phyloP scores from a whole-genome alignment of 1,140 invertebrate genomes.

The Camponotus vicinus region DNA sequence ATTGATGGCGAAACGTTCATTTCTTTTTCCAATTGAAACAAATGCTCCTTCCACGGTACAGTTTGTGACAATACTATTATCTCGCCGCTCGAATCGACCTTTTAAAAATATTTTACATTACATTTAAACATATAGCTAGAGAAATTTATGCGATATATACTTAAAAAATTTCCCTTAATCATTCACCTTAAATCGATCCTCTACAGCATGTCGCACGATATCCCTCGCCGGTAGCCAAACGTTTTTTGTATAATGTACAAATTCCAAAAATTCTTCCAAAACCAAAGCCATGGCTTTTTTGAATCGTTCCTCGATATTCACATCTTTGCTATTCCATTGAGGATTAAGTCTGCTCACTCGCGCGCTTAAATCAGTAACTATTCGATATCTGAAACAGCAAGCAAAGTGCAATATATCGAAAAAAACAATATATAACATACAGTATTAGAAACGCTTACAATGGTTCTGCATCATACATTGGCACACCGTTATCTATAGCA shows the following conservation, averaged over 20 bases:
- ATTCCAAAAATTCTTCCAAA: constrained; percentile 93
- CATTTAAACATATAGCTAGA: background rate
- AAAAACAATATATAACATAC: background rate
- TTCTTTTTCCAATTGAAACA: constrained; percentile 93
- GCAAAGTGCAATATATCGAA: background rate
- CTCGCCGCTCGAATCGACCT: constrained; percentile 91
- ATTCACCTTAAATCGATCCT: constrained; percentile 88
- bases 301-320: constrained; percentile 88
- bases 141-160: background rate
- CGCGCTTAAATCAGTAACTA: constrained; percentile 91
- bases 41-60: constrained; percentile 96
- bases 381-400: constrained; percentile 89
- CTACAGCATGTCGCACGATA: constrained; percentile 91
- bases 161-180: background rate
- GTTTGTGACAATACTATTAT: constrained; percentile 91
- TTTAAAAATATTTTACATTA: constrained; percentile 25
- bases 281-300: constrained; percentile 92
- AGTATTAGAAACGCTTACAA: constrained; percentile 60
- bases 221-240: constrained; percentile 95
- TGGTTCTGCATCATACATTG: constrained; percentile 92
- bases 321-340: constrained; percentile 92
- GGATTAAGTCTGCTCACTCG: constrained; percentile 94
- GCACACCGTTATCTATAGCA: constrained; percentile 98
- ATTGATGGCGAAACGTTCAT: constrained; percentile 89
- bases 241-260: constrained; percentile 89